Base-by-base conservation (phyloP, 2,113 vertebrate species). In the Gymnocephalus cernua region DNA sequence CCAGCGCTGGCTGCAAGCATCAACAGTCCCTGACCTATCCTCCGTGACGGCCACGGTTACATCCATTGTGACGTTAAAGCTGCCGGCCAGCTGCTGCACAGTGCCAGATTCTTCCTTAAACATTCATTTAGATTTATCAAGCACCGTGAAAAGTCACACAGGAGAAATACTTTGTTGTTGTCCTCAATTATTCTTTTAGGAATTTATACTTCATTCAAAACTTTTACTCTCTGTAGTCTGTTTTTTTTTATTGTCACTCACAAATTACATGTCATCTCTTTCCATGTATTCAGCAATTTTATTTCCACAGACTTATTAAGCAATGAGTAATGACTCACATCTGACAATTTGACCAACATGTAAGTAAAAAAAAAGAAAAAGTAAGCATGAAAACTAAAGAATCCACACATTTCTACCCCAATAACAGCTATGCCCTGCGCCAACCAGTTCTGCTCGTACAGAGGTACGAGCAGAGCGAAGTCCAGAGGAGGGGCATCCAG, bases 11-110 rank as follows among this genome's bases (percentile, higher is more conserved):
- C 86, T 88, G 54, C 23, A 3, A 67, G 77, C 65, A 0, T 71
- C 64, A 80, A 80, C 84, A 72, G 63, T 64, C 71, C 54, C 56
- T 23, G 67, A 84, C 73, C 67, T 77, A 63, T 75, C 64, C 77
- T 64, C 35, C 2, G 54, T 74, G 45, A 73, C 74, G 48, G 69
- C 19, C 25, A 74, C 63, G 48, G 67, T 80, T 19, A 67, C 56
- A 16, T 58, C 74, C 56, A 27, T 15, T 84, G 65, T 83, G 57
- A 21, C 25, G 6, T 74, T 18, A 8, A 66, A 44, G 57, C 86
- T 85, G 61, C 75, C 63, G 64, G 76, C 63, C 73, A 84, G 57
- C 53, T 56, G 18, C 41, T 76, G 74, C 38, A 6, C 19, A 18
- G 62, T 4, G 59, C 15, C 54, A 64, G 6, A 9, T 29, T 70